Percentiles rank a stretch among this genome's conserved stretches.
phyloP scores from a whole-genome alignment of 2,797 vertebrate genomes.

The Meda fulgida region DNA sequence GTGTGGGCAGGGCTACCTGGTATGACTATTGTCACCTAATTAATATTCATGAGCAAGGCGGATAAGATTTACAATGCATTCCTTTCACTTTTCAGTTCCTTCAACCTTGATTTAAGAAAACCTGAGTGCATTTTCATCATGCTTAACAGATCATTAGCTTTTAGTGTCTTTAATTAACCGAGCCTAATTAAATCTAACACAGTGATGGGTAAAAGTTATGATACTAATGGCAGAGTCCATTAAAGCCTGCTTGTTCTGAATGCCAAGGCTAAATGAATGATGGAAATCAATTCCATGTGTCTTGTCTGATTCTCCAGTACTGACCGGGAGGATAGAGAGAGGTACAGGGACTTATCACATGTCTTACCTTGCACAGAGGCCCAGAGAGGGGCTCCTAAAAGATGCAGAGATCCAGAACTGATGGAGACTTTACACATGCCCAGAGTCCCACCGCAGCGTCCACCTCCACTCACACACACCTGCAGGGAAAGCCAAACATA shows the following conservation, averaged over 20 bases:
- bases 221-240: constrained; percentile 15
- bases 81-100: not conserved
- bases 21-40: not conserved
- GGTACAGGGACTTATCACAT: not conserved
- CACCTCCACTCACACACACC: constrained; percentile 39
- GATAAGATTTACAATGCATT: not conserved
- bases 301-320: constrained; percentile 8
- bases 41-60: not conserved
- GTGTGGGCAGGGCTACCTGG: not conserved
- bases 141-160: constrained; percentile 35
- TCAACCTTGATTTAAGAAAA: not conserved
- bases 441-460: not conserved
- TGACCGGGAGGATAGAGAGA: constrained; percentile 6
- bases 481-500: constrained; percentile 33
- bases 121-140: constrained; percentile 28
- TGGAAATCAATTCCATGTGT: constrained; percentile 24
- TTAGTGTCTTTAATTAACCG: constrained; percentile 37
- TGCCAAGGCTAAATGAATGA: constrained; percentile 23
- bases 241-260: constrained; percentile 29
- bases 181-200: constrained; percentile 40
- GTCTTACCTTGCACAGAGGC: constrained; percentile 24
- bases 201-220: constrained; percentile 32
- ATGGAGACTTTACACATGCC: constrained; percentile 52
- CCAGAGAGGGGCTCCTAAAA: constrained; percentile 34
- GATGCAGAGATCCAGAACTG: constrained; percentile 27